Percentiles rank a stretch among this genome's conserved stretches.
phyloP scores from a whole-genome alignment of 2,888 invertebrate genomes.

The Latrodectus hesperus region DNA sequence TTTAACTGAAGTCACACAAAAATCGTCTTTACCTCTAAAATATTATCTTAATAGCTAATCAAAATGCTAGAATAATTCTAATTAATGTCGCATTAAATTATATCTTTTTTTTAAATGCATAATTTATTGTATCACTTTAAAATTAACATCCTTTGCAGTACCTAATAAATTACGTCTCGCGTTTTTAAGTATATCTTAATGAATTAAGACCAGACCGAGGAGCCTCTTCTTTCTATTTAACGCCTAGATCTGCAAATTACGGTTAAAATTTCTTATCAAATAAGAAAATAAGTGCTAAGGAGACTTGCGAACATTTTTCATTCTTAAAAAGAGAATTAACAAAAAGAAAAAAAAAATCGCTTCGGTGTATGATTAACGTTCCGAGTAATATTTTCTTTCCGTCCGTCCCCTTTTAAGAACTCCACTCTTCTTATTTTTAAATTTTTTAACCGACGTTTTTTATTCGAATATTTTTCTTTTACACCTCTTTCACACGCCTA shows the following conservation, averaged over 20 bases:
- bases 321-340: background rate
- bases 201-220: too few relatives aligned
- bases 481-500: background rate
- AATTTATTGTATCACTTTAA: too few relatives aligned
- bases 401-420: background rate
- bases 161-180: too few relatives aligned
- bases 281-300: background rate
- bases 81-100: too few relatives aligned
- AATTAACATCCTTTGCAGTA: too few relatives aligned
- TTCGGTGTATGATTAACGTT: background rate
- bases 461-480: constrained; percentile 5
- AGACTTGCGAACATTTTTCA: constrained; percentile 1
- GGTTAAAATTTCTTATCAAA: background rate
- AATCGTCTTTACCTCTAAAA: too few relatives aligned
- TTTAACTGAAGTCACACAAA: too few relatives aligned
- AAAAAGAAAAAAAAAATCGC: background rate
- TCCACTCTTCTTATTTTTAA: background rate
- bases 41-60: too few relatives aligned
- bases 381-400: constrained; percentile 3
- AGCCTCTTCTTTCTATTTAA: background rate
- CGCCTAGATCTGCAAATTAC: background rate
- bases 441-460: background rate
- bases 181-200: too few relatives aligned
- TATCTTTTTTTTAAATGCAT: too few relatives aligned
- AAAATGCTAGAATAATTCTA: too few relatives aligned